Percentiles rank a stretch among this genome's conserved stretches.
Conservation (phyloP, 2,113 vertebrate genomes). For the Butorides virescens region DNA sequence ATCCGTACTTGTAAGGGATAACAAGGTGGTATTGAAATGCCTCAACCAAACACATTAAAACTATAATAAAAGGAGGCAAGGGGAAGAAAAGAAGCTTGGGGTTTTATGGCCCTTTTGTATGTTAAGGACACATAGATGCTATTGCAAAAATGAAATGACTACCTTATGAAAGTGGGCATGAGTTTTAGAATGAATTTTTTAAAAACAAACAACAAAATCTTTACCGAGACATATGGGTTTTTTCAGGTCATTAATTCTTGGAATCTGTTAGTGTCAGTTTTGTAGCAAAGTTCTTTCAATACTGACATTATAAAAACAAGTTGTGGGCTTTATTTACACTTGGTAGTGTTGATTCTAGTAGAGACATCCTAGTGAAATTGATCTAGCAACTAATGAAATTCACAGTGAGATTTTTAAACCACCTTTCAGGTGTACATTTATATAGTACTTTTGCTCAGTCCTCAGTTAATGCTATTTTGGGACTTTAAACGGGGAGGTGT, state of each 20-base stretch:
- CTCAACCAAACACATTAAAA: not conserved
- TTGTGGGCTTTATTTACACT: not conserved
- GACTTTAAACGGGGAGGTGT: not conserved
- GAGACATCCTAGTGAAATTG: not conserved
- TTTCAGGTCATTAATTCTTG: not conserved
- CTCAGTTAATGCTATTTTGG: not conserved
- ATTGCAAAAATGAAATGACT: not conserved
- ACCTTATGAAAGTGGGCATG: accelerated
- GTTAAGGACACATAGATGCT: not conserved
- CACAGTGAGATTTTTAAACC: not conserved
- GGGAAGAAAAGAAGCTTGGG: not conserved
- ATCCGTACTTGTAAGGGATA: not conserved
- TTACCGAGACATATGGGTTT: not conserved
- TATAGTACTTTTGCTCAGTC: not conserved
- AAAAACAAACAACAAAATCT: not conserved
- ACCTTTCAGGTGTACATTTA: not conserved
- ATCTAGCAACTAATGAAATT: not conserved
- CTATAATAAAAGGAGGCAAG: not conserved
- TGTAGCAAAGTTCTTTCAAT: not conserved
- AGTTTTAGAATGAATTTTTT: not conserved
- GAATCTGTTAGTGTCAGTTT: not conserved
- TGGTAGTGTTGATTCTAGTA: not conserved
- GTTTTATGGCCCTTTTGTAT: not conserved
- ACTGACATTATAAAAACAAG: not conserved
- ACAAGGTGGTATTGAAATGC: not conserved